Conservation (phyloP, 2,113 vertebrate species). For the Neogale vison region DNA sequence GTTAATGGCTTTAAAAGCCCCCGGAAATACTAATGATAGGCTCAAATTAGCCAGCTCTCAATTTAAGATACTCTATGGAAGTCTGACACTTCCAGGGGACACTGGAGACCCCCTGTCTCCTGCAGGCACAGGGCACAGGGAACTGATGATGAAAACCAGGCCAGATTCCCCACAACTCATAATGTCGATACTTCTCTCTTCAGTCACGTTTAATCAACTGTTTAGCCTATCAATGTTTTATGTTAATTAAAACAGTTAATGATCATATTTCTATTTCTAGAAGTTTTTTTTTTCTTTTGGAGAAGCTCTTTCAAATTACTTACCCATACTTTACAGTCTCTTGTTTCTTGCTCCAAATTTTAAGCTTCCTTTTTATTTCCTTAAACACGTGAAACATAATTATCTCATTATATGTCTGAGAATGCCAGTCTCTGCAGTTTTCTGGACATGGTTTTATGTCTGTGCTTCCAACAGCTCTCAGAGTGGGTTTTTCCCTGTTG, state of each 20-base stretch:
- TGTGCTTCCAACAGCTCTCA: background rate
- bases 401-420: background rate
- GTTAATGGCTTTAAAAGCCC: background rate
- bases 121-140: background rate
- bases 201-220: background rate
- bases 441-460: background rate
- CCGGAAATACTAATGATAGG: background rate
- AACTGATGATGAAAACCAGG: accelerated
- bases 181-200: too few relatives aligned
- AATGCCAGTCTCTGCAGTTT: background rate
- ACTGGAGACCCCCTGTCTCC: background rate
- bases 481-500: background rate
- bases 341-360: background rate
- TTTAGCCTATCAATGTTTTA: background rate
- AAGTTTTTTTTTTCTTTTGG: background rate
- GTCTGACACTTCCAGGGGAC: accelerated
- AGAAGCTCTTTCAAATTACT: background rate
- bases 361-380: background rate
- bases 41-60: background rate
- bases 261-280: background rate
- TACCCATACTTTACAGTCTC: background rate
- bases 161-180: background rate
- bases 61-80: accelerated
- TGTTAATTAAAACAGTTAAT: background rate
- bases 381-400: background rate